Base-by-base conservation (phyloP, 1,140 invertebrate species). In the Oppia nitens region DNA sequence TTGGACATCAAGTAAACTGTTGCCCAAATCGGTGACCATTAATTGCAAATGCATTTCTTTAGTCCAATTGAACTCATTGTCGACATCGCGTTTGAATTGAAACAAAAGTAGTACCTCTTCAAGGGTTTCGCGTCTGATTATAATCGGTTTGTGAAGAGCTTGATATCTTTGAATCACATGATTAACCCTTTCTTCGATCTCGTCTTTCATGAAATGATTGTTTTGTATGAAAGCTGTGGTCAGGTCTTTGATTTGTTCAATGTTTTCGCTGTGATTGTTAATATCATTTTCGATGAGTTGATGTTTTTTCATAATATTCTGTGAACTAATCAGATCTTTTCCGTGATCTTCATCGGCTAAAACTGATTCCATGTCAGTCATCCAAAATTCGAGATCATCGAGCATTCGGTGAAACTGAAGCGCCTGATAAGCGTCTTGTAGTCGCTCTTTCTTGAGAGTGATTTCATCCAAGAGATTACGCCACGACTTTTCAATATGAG, bases 31-130 rank as follows among this genome's bases (percentile, higher is more conserved):
- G 0, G 76, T 79, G 62, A 85, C 91, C 26, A 80, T 83, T 0
- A 94, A 93, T 58, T 90, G 78, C 1, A 91, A 90, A 82, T 97
- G 86, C 73, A 97, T 96, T 71, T 99, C 96, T 48, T 82, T 81
- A 60, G 98, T 92, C 94, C 95, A 99, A 3, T 98, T 72, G 66
- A 96, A 93, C 72, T 99, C 96, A 72, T 99, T 95, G 69, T 98
- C 96, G 53, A 98, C 83, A 72, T 99, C 95, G 59, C 95, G 80
- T 45, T 92, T 80, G 77, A 98, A 99, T 73, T 98, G 95, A 80
- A 92, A 87, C 23, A 97, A 1, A 94, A 92, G 73, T 96, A 90
- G 73, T 98, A 98, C 73, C 96, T 97, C 77, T 97, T 95, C 63
- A 92, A 87, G 50, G 98, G 71, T 12, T 92, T 81, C 49, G 80